Base-by-base conservation (phyloP, 2,888 invertebrate genomes). In the Toxonevra muliebris region DNA sequence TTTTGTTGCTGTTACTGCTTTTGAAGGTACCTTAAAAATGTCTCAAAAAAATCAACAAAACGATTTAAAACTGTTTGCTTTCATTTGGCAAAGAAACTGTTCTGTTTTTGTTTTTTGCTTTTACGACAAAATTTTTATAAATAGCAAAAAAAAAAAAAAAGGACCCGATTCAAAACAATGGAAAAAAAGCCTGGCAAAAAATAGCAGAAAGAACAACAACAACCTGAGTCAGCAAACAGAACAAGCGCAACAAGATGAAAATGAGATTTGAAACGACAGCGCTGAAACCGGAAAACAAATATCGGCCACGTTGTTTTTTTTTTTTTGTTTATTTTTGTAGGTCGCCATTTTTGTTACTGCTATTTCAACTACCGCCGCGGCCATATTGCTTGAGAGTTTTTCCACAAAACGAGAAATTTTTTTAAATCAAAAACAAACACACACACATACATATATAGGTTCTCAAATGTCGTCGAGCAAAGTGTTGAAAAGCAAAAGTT, bases 261-360 rank as follows among this genome's bases (percentile, higher is more conserved):
- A 60, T 43, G 41, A 40, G 43, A 48, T 60, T 45, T 17, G 43
- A 17, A 60, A 43, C 11, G 43, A 17, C 15, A 57, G 19, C 20
- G 40, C 4, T 15, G 50, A 13, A 15, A 48, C 50, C 50, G n/a
- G 13, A 48, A 48, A 48, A 15, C 50, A 48, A 48, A 15, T 48
- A 30, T 30, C 30, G 30, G 30, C 7, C 30, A 30, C 30, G 3
- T 30, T 30, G 30, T 30, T 2, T 30, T 30, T 30, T 30, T 30
- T 30, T 2, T 30, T 30, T 7, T 30, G 3, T 30, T 30, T 30
- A 30, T 30, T 30, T 30, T 30, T 30, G 30, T 30, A 30, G 30
- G 30, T 4, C 2, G 3, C 30, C 30, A 30, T 30, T 30, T 2
- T 7, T 30, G 30, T 30, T 30, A 7, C 30, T 30, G 30, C 30